Conservation (phyloP, 2,113 vertebrate species). For the Cisticola juncidis region DNA sequence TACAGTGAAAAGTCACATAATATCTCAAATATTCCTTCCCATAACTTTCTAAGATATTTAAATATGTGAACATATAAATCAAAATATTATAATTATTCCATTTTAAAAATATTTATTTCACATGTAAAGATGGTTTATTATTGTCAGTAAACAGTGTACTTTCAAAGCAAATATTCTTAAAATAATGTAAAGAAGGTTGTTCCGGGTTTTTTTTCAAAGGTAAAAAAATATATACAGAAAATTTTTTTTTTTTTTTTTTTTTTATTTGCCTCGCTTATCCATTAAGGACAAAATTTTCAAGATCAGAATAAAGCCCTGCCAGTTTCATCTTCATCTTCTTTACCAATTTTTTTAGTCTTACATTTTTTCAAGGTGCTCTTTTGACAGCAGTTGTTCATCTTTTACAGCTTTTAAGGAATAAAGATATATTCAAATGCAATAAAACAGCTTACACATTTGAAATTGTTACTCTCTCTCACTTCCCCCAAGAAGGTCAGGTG, state of each 20-base stretch:
- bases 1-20: not conserved
- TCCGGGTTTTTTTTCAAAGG: not conserved
- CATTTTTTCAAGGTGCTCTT: not conserved
- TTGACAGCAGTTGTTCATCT: not conserved
- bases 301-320: not conserved
- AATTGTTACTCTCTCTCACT: not conserved
- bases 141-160: not conserved
- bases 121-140: not conserved
- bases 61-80: not conserved
- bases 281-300: not conserved
- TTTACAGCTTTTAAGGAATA: not conserved
- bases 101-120: not conserved
- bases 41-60: not conserved
- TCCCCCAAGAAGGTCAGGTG: not conserved
- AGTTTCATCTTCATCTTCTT: not conserved
- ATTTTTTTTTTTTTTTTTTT: not conserved
- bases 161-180: not conserved
- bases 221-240: not conserved
- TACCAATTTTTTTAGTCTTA: not conserved
- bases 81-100: not conserved
- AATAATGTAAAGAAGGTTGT: fast-evolving
- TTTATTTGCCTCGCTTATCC: not conserved
- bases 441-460: not conserved
- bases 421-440: not conserved
- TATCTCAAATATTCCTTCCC: not conserved